Evolutionary conservation across 2,113 vertebrate species (phyloP).

Genomic region (Chaenocephalus aceratus): DNA sequence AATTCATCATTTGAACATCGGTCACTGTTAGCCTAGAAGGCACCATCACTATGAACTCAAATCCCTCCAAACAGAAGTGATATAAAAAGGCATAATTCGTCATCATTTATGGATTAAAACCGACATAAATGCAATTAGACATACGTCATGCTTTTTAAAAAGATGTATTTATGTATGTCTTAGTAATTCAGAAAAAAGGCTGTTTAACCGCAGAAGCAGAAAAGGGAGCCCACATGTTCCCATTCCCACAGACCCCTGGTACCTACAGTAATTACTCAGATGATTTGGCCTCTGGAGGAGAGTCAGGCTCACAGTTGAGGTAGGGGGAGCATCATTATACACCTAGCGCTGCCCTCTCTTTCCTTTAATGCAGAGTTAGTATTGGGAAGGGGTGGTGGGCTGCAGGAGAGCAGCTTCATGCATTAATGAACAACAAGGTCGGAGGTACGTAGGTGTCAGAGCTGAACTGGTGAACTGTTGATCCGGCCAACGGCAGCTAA

Average conservation of each 20-base stretch:
- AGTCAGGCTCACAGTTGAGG: slow-evolving; percentile 32
- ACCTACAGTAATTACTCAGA: slow-evolving; percentile 52
- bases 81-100: neutral
- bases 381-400: slow-evolving; percentile 54
- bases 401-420: slow-evolving; percentile 72
- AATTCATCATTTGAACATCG: too few relatives aligned
- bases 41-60: neutral
- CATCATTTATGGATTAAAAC: neutral
- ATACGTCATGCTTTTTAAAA: neutral
- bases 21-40: too few relatives aligned
- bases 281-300: slow-evolving; percentile 45
- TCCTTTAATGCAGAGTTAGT: slow-evolving; percentile 63
- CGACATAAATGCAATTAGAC: neutral
- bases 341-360: slow-evolving; percentile 53
- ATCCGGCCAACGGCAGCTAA: slow-evolving; percentile 51
- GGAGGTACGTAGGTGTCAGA: slow-evolving; percentile 69
- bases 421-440: slow-evolving; percentile 81
- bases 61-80: neutral
- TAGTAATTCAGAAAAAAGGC: neutral
- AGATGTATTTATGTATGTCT: too few relatives aligned
- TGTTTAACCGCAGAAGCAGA: neutral
- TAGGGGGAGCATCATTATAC: slow-evolving; percentile 70
- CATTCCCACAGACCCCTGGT: slow-evolving; percentile 32
- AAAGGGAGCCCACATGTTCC: slow-evolving; percentile 10
- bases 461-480: slow-evolving; percentile 62